Base-by-base conservation (phyloP, 64 coral and sea anemone species). In the Pocillopora verrucosa region DNA sequence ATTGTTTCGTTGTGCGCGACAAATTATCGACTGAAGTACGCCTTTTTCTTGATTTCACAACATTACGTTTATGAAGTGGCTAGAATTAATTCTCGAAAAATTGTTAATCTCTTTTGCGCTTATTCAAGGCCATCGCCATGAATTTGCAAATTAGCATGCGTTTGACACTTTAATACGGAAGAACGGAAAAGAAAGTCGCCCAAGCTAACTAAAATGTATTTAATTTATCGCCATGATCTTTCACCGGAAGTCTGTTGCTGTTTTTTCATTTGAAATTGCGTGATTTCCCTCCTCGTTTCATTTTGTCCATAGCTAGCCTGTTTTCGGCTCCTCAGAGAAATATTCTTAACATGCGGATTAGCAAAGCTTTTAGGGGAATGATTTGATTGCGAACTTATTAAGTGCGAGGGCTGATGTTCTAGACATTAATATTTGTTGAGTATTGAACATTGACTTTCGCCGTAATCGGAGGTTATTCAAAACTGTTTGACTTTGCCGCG, bases 201-300 rank as follows among this genome's bases (percentile, higher is more conserved):
- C 72, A 63, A 57, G 36, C 35, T 36, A 83, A 36, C 61, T 41
- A 22, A 83, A 83, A 83, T 83, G 80, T 85, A 72, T 85, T 85
- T 56, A 85, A 69, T 58, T 72, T 72, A 85, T 85, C 63, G 64
- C 45, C 22, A 72, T 16, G 64, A 85, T 65, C 67, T 85, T 38
- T 58, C 57, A 36, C 68, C 82, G 82, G 82, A 85, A 85, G 63
- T 41, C 63, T 85, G 82, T 85, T 70, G 63, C 82, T 36, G 56
- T 72, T 85, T 83, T 83, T 83, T 36, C 17, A 24, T 4, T 13
- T 25, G 20, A 72, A 51, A 51, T 85, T 58, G 45, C 41, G 41
- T 51, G 41, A 51, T 51, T 72, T 85, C 25, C 16, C 61, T 15
- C n/a, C 20, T 24, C 67, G 9, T 70, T 85, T 38, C 13, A 37